Conservation (phyloP, 2,113 vertebrate genomes). For the Nesogale talazaci region DNA sequence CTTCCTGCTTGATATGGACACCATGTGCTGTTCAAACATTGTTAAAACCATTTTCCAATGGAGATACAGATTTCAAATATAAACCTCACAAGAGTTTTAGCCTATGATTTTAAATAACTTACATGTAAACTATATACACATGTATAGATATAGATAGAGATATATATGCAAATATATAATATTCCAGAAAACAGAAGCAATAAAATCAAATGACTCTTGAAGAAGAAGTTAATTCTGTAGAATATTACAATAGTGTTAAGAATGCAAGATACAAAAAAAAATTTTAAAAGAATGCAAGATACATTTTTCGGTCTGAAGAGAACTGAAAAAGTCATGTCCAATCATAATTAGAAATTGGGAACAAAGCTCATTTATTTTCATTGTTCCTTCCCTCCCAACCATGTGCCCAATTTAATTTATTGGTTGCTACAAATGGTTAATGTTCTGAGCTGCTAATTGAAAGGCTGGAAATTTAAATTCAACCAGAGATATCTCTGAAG, state of each 20-base stretch:
- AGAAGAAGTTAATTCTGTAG: slow-evolving; percentile 58
- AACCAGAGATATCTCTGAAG: neutral
- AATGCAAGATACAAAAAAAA: neutral
- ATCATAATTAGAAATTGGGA: neutral
- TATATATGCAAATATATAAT: neutral
- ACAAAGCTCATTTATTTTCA: neutral
- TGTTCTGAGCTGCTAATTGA: neutral
- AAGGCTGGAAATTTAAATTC: neutral
- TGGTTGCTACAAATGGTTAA: neutral
- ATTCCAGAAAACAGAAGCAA: slow-evolving; percentile 55
- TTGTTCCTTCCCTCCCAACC: neutral
- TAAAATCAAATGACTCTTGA: slow-evolving; percentile 52
- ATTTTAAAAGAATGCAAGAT: slow-evolving; percentile 9
- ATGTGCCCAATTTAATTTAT: neutral
- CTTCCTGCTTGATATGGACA: slow-evolving; percentile 55
- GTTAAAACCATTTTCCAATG: slow-evolving; percentile 40
- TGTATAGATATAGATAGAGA: too few species aligned
- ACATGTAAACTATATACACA: neutral
- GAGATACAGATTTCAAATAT: neutral
- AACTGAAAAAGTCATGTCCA: neutral
- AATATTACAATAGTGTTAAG: slow-evolving; percentile 40
- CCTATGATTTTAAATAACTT: slow-evolving; percentile 47
- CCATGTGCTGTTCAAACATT: slow-evolving; percentile 1
- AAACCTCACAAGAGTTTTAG: neutral
- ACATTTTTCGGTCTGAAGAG: neutral